phyloP scores from a whole-genome alignment of 2,113 vertebrate species.

The Otus sunia region DNA sequence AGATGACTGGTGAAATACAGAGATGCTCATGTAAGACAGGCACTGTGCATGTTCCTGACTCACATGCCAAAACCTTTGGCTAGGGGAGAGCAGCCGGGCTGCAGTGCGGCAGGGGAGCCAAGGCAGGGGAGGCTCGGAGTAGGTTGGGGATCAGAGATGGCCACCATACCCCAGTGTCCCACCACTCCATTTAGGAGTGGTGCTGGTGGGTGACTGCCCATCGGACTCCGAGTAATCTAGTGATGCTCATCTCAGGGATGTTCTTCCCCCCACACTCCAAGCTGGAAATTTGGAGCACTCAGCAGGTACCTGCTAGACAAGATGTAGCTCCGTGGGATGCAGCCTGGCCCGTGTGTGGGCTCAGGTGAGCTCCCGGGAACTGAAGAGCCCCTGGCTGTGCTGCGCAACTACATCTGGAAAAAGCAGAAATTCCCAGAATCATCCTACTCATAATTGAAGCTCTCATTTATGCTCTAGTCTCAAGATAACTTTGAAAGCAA shows the following conservation, averaged over 20 bases:
- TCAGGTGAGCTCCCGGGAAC: neutral
- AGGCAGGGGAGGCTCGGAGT: neutral
- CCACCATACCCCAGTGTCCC: neutral
- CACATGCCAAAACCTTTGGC: neutral
- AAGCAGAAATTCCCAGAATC: neutral
- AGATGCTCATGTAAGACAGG: neutral
- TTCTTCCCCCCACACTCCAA: neutral
- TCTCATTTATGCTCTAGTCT: neutral
- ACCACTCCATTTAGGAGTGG: accelerated
- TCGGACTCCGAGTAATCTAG: neutral
- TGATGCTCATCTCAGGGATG: neutral
- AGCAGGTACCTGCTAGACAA: neutral
- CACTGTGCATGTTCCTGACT: neutral
- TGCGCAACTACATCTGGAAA: neutral
- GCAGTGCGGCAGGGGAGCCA: neutral
- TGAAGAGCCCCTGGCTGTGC: neutral
- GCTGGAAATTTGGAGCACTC: neutral
- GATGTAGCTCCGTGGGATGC: neutral
- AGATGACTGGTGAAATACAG: neutral
- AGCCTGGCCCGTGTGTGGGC: neutral
- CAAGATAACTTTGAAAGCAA: slow-evolving; percentile 7
- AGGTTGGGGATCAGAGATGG: neutral
- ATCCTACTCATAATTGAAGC: neutral
- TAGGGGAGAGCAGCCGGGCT: neutral
- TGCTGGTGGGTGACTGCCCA: neutral